Conservation (phyloP, 2,797 vertebrate genomes). For the Clarias pachynema region DNA sequence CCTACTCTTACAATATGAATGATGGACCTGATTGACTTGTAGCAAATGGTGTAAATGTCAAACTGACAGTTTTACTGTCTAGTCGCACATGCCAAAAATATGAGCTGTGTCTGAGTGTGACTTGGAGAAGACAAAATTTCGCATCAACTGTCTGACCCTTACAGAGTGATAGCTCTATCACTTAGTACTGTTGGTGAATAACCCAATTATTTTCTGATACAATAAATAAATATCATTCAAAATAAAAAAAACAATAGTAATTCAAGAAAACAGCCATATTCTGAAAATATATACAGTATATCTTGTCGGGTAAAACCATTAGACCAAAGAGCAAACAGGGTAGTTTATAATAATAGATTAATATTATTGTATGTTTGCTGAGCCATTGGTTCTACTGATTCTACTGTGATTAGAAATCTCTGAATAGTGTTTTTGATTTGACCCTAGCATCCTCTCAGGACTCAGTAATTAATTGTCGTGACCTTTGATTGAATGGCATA, state of each 20-base stretch:
- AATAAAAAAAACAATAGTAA: background rate
- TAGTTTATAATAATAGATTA: background rate
- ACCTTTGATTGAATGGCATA: slow-evolving; percentile 57
- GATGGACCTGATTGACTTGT: slow-evolving; percentile 50
- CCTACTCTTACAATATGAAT: slow-evolving; percentile 25
- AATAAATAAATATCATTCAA: slow-evolving; percentile 5
- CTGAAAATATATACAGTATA: background rate
- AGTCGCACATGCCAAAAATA: slow-evolving; percentile 48
- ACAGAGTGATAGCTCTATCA: slow-evolving; percentile 18
- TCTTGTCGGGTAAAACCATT: background rate
- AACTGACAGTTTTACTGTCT: slow-evolving; percentile 60
- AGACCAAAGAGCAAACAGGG: background rate
- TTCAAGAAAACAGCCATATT: background rate
- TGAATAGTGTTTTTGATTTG: slow-evolving; percentile 45
- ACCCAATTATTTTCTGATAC: background rate
- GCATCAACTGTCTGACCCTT: slow-evolving; percentile 37
- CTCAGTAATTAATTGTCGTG: slow-evolving; percentile 48
- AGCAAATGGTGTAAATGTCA: slow-evolving; percentile 56
- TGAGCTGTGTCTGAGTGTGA: slow-evolving; percentile 41
- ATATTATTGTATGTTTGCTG: slow-evolving; percentile 7
- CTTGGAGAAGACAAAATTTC: slow-evolving; percentile 42
- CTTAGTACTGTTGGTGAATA: slow-evolving; percentile 31
- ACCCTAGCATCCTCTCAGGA: slow-evolving; percentile 42
- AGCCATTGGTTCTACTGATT: slow-evolving; percentile 12
- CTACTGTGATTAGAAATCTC: slow-evolving; percentile 16